Conservation (phyloP, 2,113 vertebrate species). For the Tachysurus fulvidraco region DNA sequence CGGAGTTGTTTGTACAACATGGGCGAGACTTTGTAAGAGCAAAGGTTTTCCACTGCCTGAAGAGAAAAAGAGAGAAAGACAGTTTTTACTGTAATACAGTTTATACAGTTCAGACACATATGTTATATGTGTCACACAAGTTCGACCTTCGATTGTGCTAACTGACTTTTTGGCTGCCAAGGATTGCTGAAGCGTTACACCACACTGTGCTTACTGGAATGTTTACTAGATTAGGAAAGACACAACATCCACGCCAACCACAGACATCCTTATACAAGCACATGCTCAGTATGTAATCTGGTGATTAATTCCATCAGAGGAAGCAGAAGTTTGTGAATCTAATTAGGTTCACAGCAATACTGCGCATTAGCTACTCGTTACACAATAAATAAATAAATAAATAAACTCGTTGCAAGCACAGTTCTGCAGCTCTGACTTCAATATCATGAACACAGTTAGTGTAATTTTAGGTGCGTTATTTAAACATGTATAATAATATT, state of each 20-base stretch:
- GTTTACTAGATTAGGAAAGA: constrained; percentile 6
- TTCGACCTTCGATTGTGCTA: neutral
- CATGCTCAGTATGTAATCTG: neutral
- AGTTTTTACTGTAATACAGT: too few relatives aligned
- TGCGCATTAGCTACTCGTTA: neutral
- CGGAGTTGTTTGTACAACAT: constrained; percentile 96
- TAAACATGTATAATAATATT: neutral
- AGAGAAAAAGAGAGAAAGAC: constrained; percentile 58
- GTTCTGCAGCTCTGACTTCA: neutral
- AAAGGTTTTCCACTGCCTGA: constrained; percentile 97
- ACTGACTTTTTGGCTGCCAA: neutral
- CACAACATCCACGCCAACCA: neutral
- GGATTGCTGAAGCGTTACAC: neutral
- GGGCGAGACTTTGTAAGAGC: constrained; percentile 97
- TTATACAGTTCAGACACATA: neutral
- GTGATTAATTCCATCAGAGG: neutral
- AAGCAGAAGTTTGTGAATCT: neutral
- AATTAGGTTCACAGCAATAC: neutral
- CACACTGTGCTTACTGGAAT: neutral
- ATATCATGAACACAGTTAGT: neutral
- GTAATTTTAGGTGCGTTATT: neutral
- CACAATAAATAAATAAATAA: neutral
- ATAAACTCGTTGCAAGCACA: neutral
- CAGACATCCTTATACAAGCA: neutral
- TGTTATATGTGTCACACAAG: neutral